Evolutionary conservation across 2,113 vertebrate genomes (phyloP), one percentile per base, ranked within the genome.

Genomic region (Columba janthina): DNA sequence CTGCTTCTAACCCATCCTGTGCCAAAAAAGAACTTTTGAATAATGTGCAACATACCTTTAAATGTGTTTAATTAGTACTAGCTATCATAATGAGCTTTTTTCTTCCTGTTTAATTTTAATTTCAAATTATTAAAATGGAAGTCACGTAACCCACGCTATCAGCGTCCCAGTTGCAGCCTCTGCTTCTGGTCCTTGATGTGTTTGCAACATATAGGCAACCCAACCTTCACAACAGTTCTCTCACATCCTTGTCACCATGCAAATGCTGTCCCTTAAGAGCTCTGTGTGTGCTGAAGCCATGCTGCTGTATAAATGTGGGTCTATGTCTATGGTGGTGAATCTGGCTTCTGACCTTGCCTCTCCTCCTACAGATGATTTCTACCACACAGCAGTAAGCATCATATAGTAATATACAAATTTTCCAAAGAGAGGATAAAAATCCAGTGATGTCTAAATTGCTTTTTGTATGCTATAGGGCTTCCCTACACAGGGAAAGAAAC

Each of bases 231-330:
- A 85, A 6, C 9, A 61, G 8, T 21, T 69, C n/a, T 57, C 32
- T 44, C 15, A 26, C 0, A 0, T 11, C 34, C 14, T 75, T 1
- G 1, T n/a, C 36, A 36, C 36, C 5, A 17, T 0, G 0, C 11
- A 4, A 5, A 10, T 4, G 10, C 22, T n/a, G 24, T 1, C 17
- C 15, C 21, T 21, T 31, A 12, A 38, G 22, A 64, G 5, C 32
- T 65, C 31, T 29, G 9, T 0, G 0, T 10, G 19, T 58, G 38
- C 19, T 38, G 75, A 61, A 71, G 25, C 13, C 0, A 0, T 21
- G 10, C 4, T 56, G 34, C 40, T 10, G 1, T 46, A 11, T 16
- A 18, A 91, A n/a, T 4, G 4, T 3, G 12, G 10, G 7, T 24
- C 5, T 44, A 4, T 57, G 36, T 12, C 38, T 40, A 42, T 0